phyloP scores from a whole-genome alignment of 1,140 invertebrate species.

The Drosophila azteca region DNA sequence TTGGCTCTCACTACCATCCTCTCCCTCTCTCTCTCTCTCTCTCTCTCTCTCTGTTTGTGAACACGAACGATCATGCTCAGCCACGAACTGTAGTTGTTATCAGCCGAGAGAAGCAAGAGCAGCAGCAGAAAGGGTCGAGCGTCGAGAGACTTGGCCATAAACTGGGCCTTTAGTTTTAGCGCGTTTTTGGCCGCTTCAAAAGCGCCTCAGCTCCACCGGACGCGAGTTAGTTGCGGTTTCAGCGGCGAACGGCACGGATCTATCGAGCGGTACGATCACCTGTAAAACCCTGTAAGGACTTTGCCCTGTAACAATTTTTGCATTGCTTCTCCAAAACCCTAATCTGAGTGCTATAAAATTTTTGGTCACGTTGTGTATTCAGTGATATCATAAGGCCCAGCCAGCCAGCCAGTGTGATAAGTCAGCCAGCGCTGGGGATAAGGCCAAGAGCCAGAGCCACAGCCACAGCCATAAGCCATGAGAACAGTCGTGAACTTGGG shows the following conservation, averaged over 20 bases:
- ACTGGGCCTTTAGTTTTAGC: constrained; percentile 66
- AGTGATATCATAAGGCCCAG: constrained; percentile 44
- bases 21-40: neutral
- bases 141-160: constrained; percentile 29
- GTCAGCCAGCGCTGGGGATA: constrained; percentile 38
- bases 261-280: constrained; percentile 10
- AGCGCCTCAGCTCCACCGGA: constrained; percentile 60
- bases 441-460: constrained; percentile 19
- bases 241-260: constrained; percentile 58
- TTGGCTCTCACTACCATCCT: constrained; percentile 5
- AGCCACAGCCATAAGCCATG: too few species aligned
- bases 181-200: constrained; percentile 70
- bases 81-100: constrained; percentile 50
- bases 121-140: constrained; percentile 29
- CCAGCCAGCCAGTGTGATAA: constrained; percentile 27
- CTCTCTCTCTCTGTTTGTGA: neutral
- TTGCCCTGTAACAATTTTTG: constrained; percentile 1
- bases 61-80: constrained; percentile 24
- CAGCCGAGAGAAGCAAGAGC: constrained; percentile 34
- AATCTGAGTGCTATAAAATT: constrained; percentile 37
- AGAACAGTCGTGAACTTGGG: constrained; percentile 2
- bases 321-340: constrained; percentile 8
- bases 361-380: constrained; percentile 33
- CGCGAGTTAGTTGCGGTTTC: constrained; percentile 67
- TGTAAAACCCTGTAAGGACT: constrained; percentile 25